These are phyloP conservation scores for Agonopterix alstromeriana DNA, from an alignment of 2,888 invertebrate genomes.

Conservation along the genomic window DNA sequence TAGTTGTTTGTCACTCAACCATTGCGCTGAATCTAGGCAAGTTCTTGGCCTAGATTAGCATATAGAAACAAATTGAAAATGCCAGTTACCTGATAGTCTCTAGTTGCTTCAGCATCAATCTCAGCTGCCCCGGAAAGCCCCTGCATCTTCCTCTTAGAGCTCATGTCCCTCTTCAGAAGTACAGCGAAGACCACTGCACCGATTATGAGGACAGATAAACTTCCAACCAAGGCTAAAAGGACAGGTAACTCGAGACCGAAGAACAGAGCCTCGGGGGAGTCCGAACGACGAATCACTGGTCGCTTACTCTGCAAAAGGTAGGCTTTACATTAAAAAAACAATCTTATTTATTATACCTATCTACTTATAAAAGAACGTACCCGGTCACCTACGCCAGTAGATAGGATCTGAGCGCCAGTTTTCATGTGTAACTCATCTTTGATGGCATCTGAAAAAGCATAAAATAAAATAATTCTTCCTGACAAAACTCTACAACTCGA, in stretches of 20 bases:
- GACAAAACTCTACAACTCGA: too few species aligned
- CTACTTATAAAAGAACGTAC: slow-evolving; percentile 50
- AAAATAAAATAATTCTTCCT: not conserved
- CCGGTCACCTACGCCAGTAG: slow-evolving; percentile 88
- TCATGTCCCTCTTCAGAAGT: slow-evolving; percentile 85
- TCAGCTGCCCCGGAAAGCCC: slow-evolving; percentile 80
- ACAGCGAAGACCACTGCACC: slow-evolving; percentile 57
- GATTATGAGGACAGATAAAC: slow-evolving; percentile 50
- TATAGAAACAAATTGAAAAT: too few species aligned
- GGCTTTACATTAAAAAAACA: too few species aligned
- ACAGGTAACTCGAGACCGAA: slow-evolving; percentile 53
- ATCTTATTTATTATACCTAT: too few species aligned
- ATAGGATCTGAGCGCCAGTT: slow-evolving; percentile 82
- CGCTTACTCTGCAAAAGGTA: slow-evolving; percentile 53
- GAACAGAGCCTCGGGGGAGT: slow-evolving; percentile 29
- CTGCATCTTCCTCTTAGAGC: slow-evolving; percentile 87
- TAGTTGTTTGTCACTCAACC: too few species aligned
- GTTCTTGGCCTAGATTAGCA: too few species aligned
- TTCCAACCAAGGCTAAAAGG: slow-evolving; percentile 53
- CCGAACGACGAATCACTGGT: slow-evolving; percentile 48
- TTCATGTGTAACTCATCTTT: slow-evolving; percentile 80
- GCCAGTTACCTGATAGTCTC: slow-evolving; percentile 88
- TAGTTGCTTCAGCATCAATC: slow-evolving; percentile 90
- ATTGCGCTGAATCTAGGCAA: too few species aligned
- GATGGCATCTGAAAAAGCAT: slow-evolving; percentile 62